Evolutionary conservation across 2,113 vertebrate species (phyloP).

Genomic region (Paradisaea rubra): DNA sequence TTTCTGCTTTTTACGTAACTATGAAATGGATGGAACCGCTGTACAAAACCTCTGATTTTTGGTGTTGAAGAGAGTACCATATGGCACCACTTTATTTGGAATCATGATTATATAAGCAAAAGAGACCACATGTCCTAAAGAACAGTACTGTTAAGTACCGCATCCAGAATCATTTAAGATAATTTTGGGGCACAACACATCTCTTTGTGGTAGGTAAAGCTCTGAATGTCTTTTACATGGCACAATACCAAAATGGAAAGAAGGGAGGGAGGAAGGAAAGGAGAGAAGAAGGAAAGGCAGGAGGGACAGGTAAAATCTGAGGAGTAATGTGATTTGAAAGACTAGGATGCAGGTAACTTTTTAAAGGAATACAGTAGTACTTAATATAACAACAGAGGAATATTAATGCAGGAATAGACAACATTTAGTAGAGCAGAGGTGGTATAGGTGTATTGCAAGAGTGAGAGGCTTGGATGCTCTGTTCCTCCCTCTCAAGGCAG

Average conservation of each 20-base stretch:
- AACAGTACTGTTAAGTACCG: not conserved
- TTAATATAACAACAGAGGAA: not conserved
- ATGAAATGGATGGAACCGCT: not conserved
- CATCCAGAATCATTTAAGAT: not conserved
- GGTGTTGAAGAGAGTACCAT: not conserved
- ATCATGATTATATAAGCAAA: not conserved
- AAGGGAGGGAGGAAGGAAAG: not conserved
- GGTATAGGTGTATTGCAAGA: not conserved
- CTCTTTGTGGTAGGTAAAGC: not conserved
- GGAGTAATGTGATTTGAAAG: not conserved
- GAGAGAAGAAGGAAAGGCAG: not conserved
- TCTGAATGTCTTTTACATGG: not conserved
- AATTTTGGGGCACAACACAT: not conserved
- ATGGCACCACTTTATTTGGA: not conserved
- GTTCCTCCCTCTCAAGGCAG: not conserved
- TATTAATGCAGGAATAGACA: not conserved
- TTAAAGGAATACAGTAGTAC: not conserved
- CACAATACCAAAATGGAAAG: not conserved
- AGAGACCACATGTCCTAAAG: not conserved
- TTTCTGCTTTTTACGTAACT: not conserved
- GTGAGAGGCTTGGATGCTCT: not conserved
- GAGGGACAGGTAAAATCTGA: not conserved
- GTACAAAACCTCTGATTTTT: not conserved
- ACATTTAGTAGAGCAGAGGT: not conserved
- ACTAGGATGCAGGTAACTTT: not conserved